Conservation (phyloP, 1,140 invertebrate species). For the Trachymyrmex cornetzi region DNA sequence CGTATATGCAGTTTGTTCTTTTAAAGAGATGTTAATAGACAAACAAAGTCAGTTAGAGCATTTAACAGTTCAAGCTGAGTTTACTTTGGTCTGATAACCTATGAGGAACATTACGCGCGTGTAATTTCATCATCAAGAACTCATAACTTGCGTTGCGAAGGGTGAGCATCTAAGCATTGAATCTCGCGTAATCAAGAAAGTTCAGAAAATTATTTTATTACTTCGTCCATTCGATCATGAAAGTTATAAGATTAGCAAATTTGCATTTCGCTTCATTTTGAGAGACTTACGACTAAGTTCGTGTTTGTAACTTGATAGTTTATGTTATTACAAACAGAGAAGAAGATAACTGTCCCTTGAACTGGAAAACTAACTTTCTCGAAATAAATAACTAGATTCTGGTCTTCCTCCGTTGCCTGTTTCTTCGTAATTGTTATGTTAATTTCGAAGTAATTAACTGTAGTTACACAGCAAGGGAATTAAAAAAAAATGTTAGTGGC, state of each 20-base stretch:
- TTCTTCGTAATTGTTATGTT: slow-evolving; percentile 29
- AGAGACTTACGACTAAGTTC: slow-evolving; percentile 20
- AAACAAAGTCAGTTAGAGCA: neutral
- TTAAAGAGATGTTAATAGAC: neutral
- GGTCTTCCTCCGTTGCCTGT: neutral
- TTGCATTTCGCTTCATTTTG: slow-evolving; percentile 38
- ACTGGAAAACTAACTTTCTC: slow-evolving; percentile 30
- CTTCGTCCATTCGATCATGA: slow-evolving; percentile 37
- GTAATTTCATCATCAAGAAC: slow-evolving; percentile 23
- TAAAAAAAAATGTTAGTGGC: slow-evolving; percentile 21
- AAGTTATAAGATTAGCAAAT: slow-evolving; percentile 47
- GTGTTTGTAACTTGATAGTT: slow-evolving; percentile 51
- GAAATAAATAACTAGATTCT: slow-evolving; percentile 49
- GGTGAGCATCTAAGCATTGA: neutral
- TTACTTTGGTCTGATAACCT: neutral
- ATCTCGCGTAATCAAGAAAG: slow-evolving; percentile 54
- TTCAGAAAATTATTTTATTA: slow-evolving; percentile 49
- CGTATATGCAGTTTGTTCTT: neutral
- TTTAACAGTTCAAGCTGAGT: slow-evolving; percentile 27
- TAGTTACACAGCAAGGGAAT: neutral
- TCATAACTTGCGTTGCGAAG: slow-evolving; percentile 30
- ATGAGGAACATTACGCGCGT: slow-evolving; percentile 26
- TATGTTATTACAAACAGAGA: slow-evolving; percentile 49
- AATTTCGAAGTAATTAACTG: slow-evolving; percentile 34
- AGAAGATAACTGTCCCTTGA: slow-evolving; percentile 28